Conservation (phyloP, 1,140 invertebrate genomes). For the Caerostris extrusa region DNA sequence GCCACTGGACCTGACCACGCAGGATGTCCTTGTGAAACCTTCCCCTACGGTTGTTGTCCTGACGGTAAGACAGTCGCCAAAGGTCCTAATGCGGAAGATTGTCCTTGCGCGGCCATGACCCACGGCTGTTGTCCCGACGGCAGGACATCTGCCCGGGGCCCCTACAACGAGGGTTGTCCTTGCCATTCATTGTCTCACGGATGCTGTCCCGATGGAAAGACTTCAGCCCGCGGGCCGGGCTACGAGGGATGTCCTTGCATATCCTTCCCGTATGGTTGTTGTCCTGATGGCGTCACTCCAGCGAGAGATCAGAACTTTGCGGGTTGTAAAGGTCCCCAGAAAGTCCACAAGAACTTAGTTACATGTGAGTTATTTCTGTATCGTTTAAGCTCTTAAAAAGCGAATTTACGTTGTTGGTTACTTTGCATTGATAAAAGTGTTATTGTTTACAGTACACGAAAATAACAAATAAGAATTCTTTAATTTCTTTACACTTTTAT, state of each 20-base stretch:
- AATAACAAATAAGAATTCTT: no score
- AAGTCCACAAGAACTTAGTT: conserved; percentile 64
- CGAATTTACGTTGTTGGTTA: no score
- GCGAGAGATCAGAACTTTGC: conserved; percentile 86
- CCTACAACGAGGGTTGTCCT: conserved; percentile 86
- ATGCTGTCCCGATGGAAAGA: conserved; percentile 94
- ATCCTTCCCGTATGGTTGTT: conserved; percentile 88
- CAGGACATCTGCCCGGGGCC: conserved; percentile 89
- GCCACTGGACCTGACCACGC: conserved; percentile 82
- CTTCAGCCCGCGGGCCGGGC: conserved; percentile 85
- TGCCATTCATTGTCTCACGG: conserved; percentile 83
- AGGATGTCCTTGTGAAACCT: conserved; percentile 69
- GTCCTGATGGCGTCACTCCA: conserved; percentile 87
- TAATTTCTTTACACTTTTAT: no score
- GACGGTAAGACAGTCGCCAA: conserved; percentile 85
- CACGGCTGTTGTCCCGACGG: conserved; percentile 93
- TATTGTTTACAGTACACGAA: no score
- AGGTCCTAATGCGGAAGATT: conserved; percentile 57
- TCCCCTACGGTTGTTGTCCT: conserved; percentile 88
- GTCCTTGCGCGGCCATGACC: conserved; percentile 68
- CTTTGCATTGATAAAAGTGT: no score
- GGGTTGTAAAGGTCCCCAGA: conserved; percentile 82
- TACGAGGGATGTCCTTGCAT: conserved; percentile 79
- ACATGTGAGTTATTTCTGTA: conserved; percentile 34
- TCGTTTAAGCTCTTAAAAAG: no score